A percentile compares a stretch with the other conserved stretches of the same genome.
Conservation (phyloP, 1,140 invertebrate genomes). For the Sminthurinus signatus region DNA sequence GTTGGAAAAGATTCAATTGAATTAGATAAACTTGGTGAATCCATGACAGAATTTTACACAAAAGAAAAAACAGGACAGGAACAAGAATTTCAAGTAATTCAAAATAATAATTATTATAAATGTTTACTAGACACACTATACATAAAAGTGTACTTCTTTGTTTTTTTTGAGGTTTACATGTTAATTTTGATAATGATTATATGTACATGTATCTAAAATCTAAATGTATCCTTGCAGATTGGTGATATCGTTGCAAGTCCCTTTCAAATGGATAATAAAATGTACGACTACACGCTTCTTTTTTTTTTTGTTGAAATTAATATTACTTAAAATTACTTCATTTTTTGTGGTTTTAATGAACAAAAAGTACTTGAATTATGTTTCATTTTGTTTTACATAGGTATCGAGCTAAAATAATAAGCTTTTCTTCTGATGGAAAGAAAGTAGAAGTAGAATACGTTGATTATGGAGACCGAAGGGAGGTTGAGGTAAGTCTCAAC, state of each 20-base stretch:
- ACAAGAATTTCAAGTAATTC: background rate
- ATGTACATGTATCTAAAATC: too few relatives aligned
- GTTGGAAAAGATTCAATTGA: conserved; percentile 26
- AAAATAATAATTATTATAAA: too few relatives aligned
- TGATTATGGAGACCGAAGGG: conserved; percentile 29
- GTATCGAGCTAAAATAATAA: conserved; percentile 32
- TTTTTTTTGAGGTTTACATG: too few relatives aligned
- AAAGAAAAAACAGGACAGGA: background rate
- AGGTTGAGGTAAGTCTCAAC: background rate
- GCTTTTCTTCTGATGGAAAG: conserved; percentile 7
- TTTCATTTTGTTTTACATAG: conserved; percentile 14
- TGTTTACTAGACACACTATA: too few relatives aligned
- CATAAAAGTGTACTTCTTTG: too few relatives aligned
- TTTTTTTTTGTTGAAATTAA: too few relatives aligned
- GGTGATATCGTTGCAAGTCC: conserved; percentile 33
- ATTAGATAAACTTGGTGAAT: conserved; percentile 32
- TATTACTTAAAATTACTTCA: too few relatives aligned
- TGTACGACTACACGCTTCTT: too few relatives aligned
- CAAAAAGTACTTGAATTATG: too few relatives aligned
- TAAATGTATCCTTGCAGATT: conserved; percentile 26
- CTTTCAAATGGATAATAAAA: conserved; percentile 31
- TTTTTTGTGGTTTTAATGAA: too few relatives aligned
- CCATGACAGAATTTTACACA: conserved; percentile 33
- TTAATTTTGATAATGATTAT: too few relatives aligned
- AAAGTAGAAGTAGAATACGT: conserved; percentile 31